Percentiles rank a stretch among this genome's conserved stretches.
Conservation (phyloP, 2,888 invertebrate genomes). For the Drosophila anomalata region DNA sequence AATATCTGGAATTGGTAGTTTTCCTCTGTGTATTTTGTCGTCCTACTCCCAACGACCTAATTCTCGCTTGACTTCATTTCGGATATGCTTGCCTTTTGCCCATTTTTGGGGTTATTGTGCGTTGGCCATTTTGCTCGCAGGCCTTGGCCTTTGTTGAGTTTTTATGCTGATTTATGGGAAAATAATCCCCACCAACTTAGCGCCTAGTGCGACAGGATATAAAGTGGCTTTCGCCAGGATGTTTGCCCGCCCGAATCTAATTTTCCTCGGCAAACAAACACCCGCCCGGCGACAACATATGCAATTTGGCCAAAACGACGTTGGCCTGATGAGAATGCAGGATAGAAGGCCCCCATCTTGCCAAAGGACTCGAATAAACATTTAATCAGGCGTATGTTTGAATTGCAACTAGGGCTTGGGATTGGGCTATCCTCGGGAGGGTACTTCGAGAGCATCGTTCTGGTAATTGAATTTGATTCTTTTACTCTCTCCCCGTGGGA, state of each 20-base stretch:
- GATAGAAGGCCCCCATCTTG: background rate
- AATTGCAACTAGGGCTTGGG: constrained; percentile 18
- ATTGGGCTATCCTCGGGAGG: background rate
- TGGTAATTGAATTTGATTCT: constrained; percentile 33
- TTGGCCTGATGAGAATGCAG: constrained; percentile 41
- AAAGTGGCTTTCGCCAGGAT: constrained; percentile 26
- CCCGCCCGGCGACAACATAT: constrained; percentile 25
- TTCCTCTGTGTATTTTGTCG: background rate
- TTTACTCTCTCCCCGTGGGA: constrained; percentile 1
- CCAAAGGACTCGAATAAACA: constrained; percentile 28
- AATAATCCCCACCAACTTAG: constrained; percentile 67
- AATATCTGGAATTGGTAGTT: background rate
- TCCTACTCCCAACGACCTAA: constrained; percentile 44
- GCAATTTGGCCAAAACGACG: constrained; percentile 41
- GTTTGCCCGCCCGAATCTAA: constrained; percentile 59
- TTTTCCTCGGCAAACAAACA: constrained; percentile 44
- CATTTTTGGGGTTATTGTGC: constrained; percentile 33
- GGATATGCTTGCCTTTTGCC: constrained; percentile 40
- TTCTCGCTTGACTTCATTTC: constrained; percentile 71
- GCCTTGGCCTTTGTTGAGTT: constrained; percentile 58
- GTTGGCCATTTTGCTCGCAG: constrained; percentile 10
- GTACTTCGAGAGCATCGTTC: constrained; percentile 4
- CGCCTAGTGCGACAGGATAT: constrained; percentile 51
- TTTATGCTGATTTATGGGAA: constrained; percentile 77
- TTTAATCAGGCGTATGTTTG: constrained; percentile 34